A percentile compares a stretch with the other conserved stretches of the same genome.
These are phyloP conservation scores for Agonopterix alstromeriana DNA, from an alignment of 2,888 invertebrate genomes.

Conservation along the genomic window DNA sequence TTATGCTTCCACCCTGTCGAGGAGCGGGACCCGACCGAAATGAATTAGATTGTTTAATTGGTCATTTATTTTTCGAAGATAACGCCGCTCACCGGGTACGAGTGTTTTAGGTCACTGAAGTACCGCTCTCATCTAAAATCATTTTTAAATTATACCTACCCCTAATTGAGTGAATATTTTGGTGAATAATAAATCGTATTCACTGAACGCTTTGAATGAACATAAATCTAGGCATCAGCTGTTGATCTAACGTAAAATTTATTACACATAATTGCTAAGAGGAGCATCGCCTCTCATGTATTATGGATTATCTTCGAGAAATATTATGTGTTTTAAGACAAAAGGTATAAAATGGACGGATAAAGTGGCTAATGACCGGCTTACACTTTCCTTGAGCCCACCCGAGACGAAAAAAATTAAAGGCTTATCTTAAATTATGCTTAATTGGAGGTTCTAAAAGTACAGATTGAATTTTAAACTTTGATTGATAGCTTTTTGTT, in stretches of 20 bases:
- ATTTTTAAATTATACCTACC: neutral
- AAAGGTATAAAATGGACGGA: conserved; percentile 54
- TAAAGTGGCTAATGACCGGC: conserved; percentile 64
- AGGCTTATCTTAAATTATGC: conserved; percentile 72
- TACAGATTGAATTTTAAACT: conserved; percentile 68
- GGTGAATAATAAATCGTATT: neutral
- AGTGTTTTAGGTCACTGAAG: conserved; percentile 52
- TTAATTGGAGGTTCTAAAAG: conserved; percentile 70
- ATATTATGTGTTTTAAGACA: conserved; percentile 62
- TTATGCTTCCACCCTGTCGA: conserved; percentile 67
- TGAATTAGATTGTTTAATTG: conserved; percentile 75
- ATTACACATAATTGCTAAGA: conserved; percentile 71
- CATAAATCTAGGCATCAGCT: conserved; percentile 45
- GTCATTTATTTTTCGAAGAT: conserved; percentile 57
- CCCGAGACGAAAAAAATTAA: conserved; percentile 71
- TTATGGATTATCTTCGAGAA: conserved; percentile 65
- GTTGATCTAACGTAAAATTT: conserved; percentile 67
- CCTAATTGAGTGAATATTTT: neutral
- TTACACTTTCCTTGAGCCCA: conserved; percentile 65
- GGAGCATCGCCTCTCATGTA: conserved; percentile 57
- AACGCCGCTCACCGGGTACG: conserved; percentile 30
- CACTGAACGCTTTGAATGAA: neutral
- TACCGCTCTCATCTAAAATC: conserved; percentile 24
- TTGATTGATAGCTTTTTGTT: conserved; percentile 65
- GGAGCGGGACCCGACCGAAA: conserved; percentile 46